Evolutionary conservation across 2,888 invertebrate genomes (phyloP).

Genomic region (Bruchidius siliquastri): DNA sequence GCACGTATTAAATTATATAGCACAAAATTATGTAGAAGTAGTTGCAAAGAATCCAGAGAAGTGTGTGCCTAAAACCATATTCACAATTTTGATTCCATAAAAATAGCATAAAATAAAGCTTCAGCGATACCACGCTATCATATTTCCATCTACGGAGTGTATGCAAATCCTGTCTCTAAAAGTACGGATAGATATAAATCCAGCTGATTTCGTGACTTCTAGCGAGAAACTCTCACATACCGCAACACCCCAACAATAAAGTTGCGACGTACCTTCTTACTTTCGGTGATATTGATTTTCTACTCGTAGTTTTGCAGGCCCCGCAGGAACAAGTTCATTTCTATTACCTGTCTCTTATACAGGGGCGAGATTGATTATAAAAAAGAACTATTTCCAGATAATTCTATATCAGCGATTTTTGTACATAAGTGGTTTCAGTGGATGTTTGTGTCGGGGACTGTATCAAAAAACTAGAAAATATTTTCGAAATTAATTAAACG

Average conservation of each 20-base stretch:
- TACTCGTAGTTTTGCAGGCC: not conserved
- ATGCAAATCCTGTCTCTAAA: not conserved
- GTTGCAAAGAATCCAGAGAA: no score
- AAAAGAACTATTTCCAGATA: no score
- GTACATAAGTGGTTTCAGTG: no score
- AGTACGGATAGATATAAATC: not conserved
- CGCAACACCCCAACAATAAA: not conserved
- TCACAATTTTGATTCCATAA: no score
- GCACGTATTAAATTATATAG: no score
- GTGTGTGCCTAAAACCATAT: no score
- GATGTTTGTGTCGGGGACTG: no score
- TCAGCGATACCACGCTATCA: not conserved
- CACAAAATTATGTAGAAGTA: no score
- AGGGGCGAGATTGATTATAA: not conserved
- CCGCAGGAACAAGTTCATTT: not conserved
- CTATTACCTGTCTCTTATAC: not conserved
- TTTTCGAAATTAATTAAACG: no score
- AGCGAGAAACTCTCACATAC: not conserved
- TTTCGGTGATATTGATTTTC: not conserved
- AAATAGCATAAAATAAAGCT: no score
- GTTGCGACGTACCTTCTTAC: not conserved
- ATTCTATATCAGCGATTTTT: no score
- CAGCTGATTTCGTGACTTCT: not conserved
- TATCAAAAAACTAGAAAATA: no score
- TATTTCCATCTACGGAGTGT: not conserved